Evolutionary conservation across 2,888 invertebrate genomes (phyloP), one percentile per base, ranked within the genome.

Genomic region (Heliconius charithonia): DNA sequence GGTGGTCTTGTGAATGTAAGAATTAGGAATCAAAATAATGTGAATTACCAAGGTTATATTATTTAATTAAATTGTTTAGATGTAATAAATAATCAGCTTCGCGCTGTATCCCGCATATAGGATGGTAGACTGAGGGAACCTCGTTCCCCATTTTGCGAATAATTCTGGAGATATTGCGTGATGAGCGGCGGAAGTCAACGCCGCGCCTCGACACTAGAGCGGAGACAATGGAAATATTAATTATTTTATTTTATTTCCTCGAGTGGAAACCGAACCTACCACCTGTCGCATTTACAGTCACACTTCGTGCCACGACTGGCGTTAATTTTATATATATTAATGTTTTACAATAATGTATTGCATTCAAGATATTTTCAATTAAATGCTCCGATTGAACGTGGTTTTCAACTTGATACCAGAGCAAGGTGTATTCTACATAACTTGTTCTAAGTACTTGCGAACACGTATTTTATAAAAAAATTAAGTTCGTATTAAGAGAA

Each of bases 401-500:
- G 72, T 59, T 59, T 70, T 56, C 32, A 72, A 72, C 32, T 32
- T 32, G 72, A 59, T 72, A 59, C 72, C 16, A 32, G 22, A 69
- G 69, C 67, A 67, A 62, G 37, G 59, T 62, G 73, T 62, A 10
- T 59, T 37, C 25, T 63, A 74, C 12, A 63, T 63, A 74, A 74
- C 74, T 74, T 74, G 74, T 74, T 74, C 62, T 63, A 41, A 63
- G 41, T 63, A 74, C 62, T 63, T 63, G 63, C 41, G 41, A 63
- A 74, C 74, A 22, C 19, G 74, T 74, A 74, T 63, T 74, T 63
- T 27, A 74, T 41, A 74, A 74, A 74, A 69, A 62, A 74, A 41
- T 63, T 27, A 73, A 73, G 62, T 25, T 25, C 63, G 72, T 72
- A 72, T 74, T 63, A 74, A 63, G 62, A 74, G 63, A 73, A 74